Evolutionary conservation across 1,140 invertebrate genomes (phyloP).

Genomic region (Bactericera cockerelli): DNA sequence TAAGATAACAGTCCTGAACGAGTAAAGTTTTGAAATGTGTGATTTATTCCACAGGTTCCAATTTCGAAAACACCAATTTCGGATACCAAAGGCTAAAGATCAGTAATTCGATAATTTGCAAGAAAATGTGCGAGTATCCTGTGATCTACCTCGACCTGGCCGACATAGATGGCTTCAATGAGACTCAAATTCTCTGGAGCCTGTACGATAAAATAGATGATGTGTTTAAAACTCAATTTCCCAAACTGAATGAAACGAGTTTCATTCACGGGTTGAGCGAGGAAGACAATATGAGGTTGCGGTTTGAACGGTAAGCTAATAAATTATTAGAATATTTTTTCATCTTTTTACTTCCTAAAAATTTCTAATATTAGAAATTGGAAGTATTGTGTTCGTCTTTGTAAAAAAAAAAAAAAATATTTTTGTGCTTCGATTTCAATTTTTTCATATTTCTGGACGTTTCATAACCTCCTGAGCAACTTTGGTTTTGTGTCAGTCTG

Average conservation of each 20-base stretch:
- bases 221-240: background rate
- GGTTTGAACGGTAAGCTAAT: background rate
- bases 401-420: too few relatives aligned
- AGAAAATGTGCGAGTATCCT: conserved; percentile 4
- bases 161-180: background rate
- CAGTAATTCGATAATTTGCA: background rate
- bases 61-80: background rate
- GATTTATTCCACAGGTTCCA: conserved; percentile 2
- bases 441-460: too few relatives aligned
- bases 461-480: too few relatives aligned
- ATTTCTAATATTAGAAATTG: too few relatives aligned
- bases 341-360: too few relatives aligned
- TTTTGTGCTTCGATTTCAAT: too few relatives aligned
- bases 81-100: background rate
- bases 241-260: background rate
- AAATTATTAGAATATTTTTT: too few relatives aligned
- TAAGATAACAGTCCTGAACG: too few relatives aligned
- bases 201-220: conserved; percentile 4
- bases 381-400: too few relatives aligned
- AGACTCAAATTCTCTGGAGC: background rate
- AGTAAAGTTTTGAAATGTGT: too few relatives aligned
- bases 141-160: background rate
- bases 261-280: background rate
- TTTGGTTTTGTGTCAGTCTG: too few relatives aligned
- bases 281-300: background rate